These are phyloP conservation scores for Drosophila sp. DNA, from an alignment of 1,140 invertebrate genomes.

Conservation along the genomic window DNA sequence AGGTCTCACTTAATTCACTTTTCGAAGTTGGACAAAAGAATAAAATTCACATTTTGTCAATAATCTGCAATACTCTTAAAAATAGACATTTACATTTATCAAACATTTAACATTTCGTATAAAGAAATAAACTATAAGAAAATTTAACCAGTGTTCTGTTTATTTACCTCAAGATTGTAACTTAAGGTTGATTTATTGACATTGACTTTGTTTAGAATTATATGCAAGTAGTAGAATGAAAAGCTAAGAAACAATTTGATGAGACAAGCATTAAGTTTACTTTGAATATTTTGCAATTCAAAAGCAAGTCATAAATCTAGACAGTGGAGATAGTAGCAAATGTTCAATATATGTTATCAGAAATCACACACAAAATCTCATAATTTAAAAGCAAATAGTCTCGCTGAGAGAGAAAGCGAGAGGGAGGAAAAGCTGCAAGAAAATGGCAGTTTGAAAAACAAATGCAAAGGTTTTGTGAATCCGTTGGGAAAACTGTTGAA, in stretches of 20 bases:
- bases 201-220: neutral
- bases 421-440: neutral
- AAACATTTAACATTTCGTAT: too few species aligned
- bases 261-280: conserved; percentile 2
- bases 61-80: too few species aligned
- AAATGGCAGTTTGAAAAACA: conserved; percentile 14
- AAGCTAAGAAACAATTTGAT: conserved; percentile 2
- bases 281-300: neutral
- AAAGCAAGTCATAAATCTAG: conserved; percentile 9
- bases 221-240: neutral
- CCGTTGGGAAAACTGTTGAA: conserved; percentile 53
- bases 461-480: conserved; percentile 52
- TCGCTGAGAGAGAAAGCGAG: neutral
- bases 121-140: too few species aligned
- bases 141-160: too few species aligned
- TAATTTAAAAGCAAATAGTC: conserved; percentile 24
- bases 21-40: too few species aligned
- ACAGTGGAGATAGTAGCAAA: neutral
- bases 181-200: neutral
- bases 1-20: too few species aligned
- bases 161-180: too few species aligned
- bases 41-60: too few species aligned
- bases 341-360: conserved; percentile 1
- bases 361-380: conserved; percentile 14
- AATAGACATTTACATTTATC: too few species aligned